Percentiles rank a stretch among this genome's conserved stretches.
These are phyloP conservation scores for Spheniscus mendiculus DNA, from an alignment of 2,113 vertebrate genomes.

Conservation along the genomic window DNA sequence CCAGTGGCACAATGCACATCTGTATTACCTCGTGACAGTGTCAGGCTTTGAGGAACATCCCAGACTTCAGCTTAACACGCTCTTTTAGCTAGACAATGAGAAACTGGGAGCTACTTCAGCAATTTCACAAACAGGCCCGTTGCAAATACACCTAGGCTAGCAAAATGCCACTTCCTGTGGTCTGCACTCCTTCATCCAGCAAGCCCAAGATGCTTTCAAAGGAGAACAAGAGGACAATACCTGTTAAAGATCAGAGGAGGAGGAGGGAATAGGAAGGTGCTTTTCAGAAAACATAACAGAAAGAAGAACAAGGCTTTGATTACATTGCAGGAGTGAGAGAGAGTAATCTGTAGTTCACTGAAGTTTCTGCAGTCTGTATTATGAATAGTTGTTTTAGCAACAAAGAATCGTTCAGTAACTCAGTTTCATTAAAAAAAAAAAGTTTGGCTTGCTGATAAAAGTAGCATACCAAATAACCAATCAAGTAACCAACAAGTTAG, in stretches of 20 bases:
- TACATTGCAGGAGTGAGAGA: not conserved
- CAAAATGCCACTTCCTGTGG: not conserved
- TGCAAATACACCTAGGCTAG: not conserved
- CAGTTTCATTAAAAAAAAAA: not conserved
- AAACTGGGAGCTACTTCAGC: not conserved
- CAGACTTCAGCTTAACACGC: not conserved
- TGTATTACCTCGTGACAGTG: not conserved
- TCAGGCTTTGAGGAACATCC: not conserved
- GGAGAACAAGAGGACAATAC: not conserved
- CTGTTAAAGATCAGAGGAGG: not conserved
- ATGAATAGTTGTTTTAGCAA: conserved; percentile 48
- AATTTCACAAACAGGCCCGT: not conserved
- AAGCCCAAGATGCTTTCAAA: not conserved
- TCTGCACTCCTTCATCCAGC: not conserved
- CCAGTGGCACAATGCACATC: not conserved
- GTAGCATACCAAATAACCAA: conserved; percentile 22
- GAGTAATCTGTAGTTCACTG: conserved; percentile 39
- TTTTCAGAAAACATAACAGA: not conserved
- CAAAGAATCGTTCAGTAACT: conserved; percentile 29
- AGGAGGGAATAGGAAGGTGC: not conserved
- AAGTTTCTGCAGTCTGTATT: not conserved
- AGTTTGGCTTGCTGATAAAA: conserved; percentile 44
- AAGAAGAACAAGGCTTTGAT: not conserved
- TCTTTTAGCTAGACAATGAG: rapidly evolving
- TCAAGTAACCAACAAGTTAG: conserved; percentile 32